These are phyloP conservation scores for Pharmacophagus antenor DNA, from an alignment of 2,888 invertebrate genomes.

Conservation along the genomic window DNA sequence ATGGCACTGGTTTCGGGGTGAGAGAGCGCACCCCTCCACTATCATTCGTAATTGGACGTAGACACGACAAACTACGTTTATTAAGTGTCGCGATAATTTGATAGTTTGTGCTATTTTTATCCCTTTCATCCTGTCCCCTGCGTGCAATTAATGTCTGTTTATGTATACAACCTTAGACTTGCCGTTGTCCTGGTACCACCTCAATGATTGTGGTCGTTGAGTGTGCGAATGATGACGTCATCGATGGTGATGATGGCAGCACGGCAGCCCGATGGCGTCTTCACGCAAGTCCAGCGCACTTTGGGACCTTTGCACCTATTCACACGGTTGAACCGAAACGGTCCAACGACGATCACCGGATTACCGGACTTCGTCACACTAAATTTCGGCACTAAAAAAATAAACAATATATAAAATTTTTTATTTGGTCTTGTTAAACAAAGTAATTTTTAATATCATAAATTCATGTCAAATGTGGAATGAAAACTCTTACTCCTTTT, in stretches of 20 bases:
- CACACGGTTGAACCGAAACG: slow-evolving; percentile 44
- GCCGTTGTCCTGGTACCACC: background rate
- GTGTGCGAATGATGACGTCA: slow-evolving; percentile 39
- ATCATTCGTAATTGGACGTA: too few relatives aligned
- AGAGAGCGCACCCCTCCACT: too few relatives aligned
- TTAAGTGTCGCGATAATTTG: too few relatives aligned
- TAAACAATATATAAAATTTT: background rate
- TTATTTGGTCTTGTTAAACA: background rate
- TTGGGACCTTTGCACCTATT: slow-evolving; percentile 40
- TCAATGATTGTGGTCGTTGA: slow-evolving; percentile 45
- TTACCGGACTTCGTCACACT: slow-evolving; percentile 43
- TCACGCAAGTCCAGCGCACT: slow-evolving; percentile 47
- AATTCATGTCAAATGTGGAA: too few relatives aligned
- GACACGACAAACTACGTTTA: too few relatives aligned
- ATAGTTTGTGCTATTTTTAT: too few relatives aligned
- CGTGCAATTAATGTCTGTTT: too few relatives aligned
- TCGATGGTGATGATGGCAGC: slow-evolving; percentile 42
- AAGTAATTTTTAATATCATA: background rate
- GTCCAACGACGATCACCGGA: slow-evolving; percentile 43
- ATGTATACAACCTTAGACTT: background rate
- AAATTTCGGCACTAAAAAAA: slow-evolving; percentile 38
- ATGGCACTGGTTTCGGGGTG: too few relatives aligned
- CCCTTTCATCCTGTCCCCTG: too few relatives aligned
- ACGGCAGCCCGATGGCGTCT: slow-evolving; percentile 40
- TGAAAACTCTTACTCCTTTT: background rate